phyloP scores from a whole-genome alignment of 2,888 invertebrate genomes.

The Heliconius sara region DNA sequence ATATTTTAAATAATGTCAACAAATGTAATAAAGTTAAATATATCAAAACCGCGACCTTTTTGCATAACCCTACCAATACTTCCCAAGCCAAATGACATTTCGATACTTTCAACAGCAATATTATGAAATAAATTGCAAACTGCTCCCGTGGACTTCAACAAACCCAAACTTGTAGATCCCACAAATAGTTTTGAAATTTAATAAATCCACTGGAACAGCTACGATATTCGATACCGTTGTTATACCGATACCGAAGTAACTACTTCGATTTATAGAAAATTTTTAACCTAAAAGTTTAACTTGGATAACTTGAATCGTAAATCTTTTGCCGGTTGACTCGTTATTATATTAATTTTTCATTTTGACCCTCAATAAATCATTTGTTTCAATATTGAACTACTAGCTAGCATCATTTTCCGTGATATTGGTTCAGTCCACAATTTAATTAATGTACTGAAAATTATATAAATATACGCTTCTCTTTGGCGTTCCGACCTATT shows the following conservation, averaged over 20 bases:
- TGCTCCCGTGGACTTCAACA: constrained; percentile 35
- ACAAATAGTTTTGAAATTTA: constrained; percentile 52
- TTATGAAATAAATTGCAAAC: constrained; percentile 29
- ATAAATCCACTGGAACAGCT: constrained; percentile 51
- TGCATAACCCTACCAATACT: not conserved
- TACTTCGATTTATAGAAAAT: constrained; percentile 39
- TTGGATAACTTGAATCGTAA: constrained; percentile 43
- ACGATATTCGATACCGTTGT: constrained; percentile 50
- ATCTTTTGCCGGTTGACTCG: constrained; percentile 40
- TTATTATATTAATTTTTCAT: constrained; percentile 45
- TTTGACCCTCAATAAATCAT: constrained; percentile 31
- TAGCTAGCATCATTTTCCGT: constrained; percentile 8
- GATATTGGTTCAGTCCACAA: constrained; percentile 7
- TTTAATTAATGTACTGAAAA: constrained; percentile 8
- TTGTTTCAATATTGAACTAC: constrained; percentile 13
- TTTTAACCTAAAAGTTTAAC: constrained; percentile 35
- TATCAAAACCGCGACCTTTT: not conserved
- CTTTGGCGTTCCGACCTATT: not conserved
- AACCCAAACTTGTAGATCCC: constrained; percentile 48
- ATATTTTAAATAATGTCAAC: too few species aligned
- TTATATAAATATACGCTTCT: not conserved
- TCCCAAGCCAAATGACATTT: not conserved
- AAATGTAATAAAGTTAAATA: not conserved
- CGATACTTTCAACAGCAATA: constrained; percentile 19
- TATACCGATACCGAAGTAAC: constrained; percentile 38